These are phyloP conservation scores for Diadema setosum DNA, from an alignment of 35 echinoderm and acorn worm species.

Conservation along the genomic window DNA sequence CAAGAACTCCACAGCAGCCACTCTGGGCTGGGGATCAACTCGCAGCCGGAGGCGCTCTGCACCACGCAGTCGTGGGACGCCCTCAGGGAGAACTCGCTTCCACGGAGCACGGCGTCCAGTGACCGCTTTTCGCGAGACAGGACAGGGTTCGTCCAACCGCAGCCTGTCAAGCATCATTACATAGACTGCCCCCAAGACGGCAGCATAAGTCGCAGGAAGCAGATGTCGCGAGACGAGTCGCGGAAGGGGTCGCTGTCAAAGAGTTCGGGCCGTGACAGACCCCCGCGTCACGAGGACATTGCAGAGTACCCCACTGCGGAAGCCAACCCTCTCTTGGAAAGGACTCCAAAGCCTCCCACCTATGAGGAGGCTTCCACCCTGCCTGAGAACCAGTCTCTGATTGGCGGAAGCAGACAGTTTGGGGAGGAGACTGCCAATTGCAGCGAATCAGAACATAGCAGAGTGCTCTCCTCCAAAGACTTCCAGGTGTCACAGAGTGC, in stretches of 20 bases:
- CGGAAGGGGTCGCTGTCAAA: not conserved
- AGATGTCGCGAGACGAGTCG: not conserved
- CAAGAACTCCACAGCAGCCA: conserved; percentile 12
- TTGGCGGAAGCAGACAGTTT: not conserved
- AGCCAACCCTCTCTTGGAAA: not conserved
- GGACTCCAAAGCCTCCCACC: conserved; percentile 15
- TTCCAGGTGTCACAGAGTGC: not conserved
- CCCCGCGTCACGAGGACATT: conserved; percentile 6
- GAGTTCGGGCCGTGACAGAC: not conserved
- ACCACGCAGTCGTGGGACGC: conserved; percentile 12
- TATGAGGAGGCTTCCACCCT: conserved; percentile 27
- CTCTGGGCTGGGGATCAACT: not conserved
- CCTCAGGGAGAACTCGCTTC: conserved; percentile 6
- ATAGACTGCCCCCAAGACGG: conserved; percentile 6
- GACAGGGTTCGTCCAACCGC: not conserved
- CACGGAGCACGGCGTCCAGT: conserved; percentile 7
- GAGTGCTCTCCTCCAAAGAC: not conserved
- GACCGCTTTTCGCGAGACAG: not conserved
- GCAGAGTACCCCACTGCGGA: not conserved
- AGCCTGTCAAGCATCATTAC: not conserved
- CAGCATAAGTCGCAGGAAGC: not conserved
- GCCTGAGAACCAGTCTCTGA: conserved; percentile 25
- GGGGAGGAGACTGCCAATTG: not conserved
- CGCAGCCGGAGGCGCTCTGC: conserved; percentile 1
- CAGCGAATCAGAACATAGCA: not conserved